A percentile compares a stretch with the other conserved stretches of the same genome.
Evolutionary conservation across 2,113 vertebrate species (phyloP).

Genomic region (Burhinus bistriatus): DNA sequence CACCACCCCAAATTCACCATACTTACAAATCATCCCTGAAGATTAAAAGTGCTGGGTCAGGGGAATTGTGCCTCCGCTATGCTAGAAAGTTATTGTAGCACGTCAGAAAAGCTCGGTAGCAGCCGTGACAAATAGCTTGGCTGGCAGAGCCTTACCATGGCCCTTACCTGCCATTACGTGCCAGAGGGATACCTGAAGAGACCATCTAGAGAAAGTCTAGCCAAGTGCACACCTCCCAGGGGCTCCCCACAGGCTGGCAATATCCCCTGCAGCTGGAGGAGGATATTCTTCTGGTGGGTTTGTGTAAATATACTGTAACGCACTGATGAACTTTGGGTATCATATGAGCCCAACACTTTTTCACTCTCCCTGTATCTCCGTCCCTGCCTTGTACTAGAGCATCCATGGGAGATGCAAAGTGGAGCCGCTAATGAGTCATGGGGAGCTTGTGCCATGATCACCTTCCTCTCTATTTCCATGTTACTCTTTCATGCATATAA

Average conservation of each 20-base stretch:
- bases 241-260: neutral
- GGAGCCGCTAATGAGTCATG: neutral
- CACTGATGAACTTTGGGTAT: neutral
- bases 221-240: neutral
- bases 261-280: neutral
- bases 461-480: neutral
- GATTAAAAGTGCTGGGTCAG: neutral
- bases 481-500: neutral
- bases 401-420: neutral
- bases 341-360: neutral
- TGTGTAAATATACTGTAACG: neutral
- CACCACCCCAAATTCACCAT: neutral
- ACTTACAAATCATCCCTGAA: neutral
- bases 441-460: neutral
- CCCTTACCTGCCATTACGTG: neutral
- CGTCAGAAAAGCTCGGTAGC: neutral
- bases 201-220: neutral
- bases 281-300: neutral
- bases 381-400: neutral
- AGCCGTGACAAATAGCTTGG: neutral
- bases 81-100: neutral
- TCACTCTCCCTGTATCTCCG: neutral
- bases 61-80: neutral
- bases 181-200: neutral
- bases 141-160: neutral